These are phyloP conservation scores for Notechis scutatus DNA, from an alignment of 2,113 vertebrate species.

Conservation along the genomic window DNA sequence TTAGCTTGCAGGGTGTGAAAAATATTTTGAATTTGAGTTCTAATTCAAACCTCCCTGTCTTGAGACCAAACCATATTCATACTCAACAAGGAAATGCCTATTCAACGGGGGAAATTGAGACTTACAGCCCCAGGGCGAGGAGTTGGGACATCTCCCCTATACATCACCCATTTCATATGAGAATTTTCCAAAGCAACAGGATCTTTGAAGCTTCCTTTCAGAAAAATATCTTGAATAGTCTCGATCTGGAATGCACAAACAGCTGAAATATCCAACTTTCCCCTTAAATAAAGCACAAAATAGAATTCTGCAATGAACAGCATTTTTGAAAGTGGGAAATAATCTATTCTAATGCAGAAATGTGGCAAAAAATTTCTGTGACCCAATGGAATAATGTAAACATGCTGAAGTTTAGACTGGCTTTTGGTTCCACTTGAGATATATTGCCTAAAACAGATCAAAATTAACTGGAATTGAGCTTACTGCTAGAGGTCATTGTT, in stretches of 20 bases:
- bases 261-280: constrained; percentile 66
- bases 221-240: constrained; percentile 65
- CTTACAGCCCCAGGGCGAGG: constrained; percentile 75
- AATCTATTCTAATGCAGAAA: neutral
- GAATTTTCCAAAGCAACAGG: constrained; percentile 60
- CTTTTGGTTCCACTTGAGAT: neutral
- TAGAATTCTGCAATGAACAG: neutral
- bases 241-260: constrained; percentile 64
- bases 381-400: neutral
- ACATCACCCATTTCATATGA: constrained; percentile 70
- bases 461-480: neutral
- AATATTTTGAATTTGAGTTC: neutral
- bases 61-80: neutral
- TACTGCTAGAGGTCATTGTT: neutral
- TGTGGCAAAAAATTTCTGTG: neutral
- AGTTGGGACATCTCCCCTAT: constrained; percentile 68
- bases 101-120: neutral
- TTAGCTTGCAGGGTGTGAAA: neutral
- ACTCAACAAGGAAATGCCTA: neutral
- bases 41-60: neutral
- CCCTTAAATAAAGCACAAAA: constrained; percentile 50
- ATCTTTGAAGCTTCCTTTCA: constrained; percentile 73
- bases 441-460: neutral
- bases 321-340: neutral
- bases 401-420: neutral